Conservation (phyloP, 2,113 vertebrate genomes). For the Coturnix japonica region DNA sequence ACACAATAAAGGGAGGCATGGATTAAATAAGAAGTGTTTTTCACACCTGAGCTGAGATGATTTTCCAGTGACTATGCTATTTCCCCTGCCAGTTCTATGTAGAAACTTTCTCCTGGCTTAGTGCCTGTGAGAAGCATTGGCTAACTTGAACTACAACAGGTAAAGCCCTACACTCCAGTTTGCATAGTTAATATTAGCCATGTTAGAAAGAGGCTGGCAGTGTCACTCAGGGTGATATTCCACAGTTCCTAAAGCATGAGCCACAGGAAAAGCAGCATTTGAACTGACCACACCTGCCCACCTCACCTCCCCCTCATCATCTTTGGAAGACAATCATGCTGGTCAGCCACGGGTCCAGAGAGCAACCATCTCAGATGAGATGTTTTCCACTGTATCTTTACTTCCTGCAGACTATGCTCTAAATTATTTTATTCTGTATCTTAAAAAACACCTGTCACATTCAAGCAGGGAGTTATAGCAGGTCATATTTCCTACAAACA, state of each 20-base stretch:
- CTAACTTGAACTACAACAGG: neutral
- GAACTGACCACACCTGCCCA: neutral
- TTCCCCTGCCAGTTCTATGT: neutral
- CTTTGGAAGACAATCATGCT: fast-evolving
- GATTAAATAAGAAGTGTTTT: neutral
- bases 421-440: neutral
- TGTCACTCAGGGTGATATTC: neutral
- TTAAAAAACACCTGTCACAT: neutral
- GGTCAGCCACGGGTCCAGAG: fast-evolving
- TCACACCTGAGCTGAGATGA: neutral
- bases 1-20: neutral
- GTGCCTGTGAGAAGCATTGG: neutral
- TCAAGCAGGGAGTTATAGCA: neutral
- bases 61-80: neutral
- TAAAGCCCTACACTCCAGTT: neutral
- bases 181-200: neutral
- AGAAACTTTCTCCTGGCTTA: neutral
- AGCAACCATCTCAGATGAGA: neutral
- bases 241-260: neutral
- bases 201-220: neutral
- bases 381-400: neutral
- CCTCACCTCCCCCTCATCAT: neutral
- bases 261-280: fast-evolving
- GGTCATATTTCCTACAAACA: neutral
- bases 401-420: neutral